These are phyloP conservation scores for Arrhamphus sclerolepis DNA, from an alignment of 2,797 vertebrate genomes.

Conservation along the genomic window DNA sequence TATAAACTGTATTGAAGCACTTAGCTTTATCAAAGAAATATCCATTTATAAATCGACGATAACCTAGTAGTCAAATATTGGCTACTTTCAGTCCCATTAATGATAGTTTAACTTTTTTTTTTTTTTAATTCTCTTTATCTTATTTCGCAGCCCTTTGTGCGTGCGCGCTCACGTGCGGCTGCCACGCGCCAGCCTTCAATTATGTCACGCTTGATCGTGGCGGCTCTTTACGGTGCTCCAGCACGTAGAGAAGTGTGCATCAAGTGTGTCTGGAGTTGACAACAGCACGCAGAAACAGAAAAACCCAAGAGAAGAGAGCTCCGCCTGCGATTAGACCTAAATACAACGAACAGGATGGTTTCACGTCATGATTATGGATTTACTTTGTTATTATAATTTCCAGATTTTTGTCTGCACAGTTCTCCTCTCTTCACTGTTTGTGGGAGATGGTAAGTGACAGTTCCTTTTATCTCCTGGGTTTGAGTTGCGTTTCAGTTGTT, in stretches of 20 bases:
- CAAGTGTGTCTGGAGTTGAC: slow-evolving; percentile 67
- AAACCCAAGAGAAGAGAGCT: slow-evolving; percentile 14
- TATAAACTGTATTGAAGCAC: no score
- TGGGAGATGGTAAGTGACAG: slow-evolving; percentile 63
- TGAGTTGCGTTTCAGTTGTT: background rate
- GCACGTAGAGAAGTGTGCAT: slow-evolving; percentile 48
- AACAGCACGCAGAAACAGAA: slow-evolving; percentile 41
- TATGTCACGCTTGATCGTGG: slow-evolving; percentile 37
- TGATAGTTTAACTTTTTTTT: no score
- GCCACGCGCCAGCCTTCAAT: slow-evolving; percentile 17
- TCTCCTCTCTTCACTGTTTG: slow-evolving; percentile 47
- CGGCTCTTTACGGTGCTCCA: slow-evolving; percentile 51
- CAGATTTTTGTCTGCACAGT: slow-evolving; percentile 40
- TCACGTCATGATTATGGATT: slow-evolving; percentile 70
- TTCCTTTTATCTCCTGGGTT: background rate
- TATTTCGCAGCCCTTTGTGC: no score
- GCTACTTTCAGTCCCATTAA: no score
- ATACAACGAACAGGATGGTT: slow-evolving; percentile 70
- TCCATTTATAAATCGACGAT: no score
- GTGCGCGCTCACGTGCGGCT: background rate
- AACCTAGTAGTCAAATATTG: no score
- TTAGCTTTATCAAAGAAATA: no score
- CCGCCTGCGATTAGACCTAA: slow-evolving; percentile 20
- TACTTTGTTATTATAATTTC: slow-evolving; percentile 43
- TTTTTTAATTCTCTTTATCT: no score